phyloP scores from a whole-genome alignment of 2,113 vertebrate genomes.

The Tapirus terrestris region DNA sequence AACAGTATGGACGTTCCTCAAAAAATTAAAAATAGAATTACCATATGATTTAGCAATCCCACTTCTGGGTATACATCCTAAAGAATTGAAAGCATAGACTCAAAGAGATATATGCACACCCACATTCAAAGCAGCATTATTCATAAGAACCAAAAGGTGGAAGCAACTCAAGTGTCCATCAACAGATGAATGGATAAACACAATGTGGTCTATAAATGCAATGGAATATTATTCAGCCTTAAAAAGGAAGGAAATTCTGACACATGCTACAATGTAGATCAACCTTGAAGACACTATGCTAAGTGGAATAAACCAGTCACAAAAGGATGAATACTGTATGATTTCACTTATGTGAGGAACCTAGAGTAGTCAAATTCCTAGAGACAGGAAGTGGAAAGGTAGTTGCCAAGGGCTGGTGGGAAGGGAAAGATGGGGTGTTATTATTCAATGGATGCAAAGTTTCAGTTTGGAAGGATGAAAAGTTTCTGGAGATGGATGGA shows the following conservation, averaged over 20 bases:
- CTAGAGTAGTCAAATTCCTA: background rate
- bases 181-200: background rate
- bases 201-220: background rate
- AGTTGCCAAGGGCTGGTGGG: background rate
- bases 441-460: background rate
- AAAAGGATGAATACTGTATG: background rate
- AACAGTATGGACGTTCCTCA: background rate
- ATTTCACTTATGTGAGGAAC: background rate
- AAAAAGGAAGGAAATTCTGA: background rate
- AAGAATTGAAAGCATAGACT: background rate
- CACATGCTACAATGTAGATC: background rate
- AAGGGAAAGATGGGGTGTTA: background rate
- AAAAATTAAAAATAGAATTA: background rate
- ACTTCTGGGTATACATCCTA: background rate
- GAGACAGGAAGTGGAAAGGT: background rate
- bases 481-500: background rate
- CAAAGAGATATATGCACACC: background rate
- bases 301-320: background rate
- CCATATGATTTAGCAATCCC: background rate
- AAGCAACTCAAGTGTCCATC: background rate
- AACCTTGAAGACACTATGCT: background rate
- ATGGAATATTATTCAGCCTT: background rate
- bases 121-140: too few species aligned
- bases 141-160: background rate
- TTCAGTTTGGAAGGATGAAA: background rate